Evolutionary conservation across 2,888 invertebrate genomes (phyloP), one percentile per base, ranked within the genome.

Genomic region (Eupithecia exiguata): DNA sequence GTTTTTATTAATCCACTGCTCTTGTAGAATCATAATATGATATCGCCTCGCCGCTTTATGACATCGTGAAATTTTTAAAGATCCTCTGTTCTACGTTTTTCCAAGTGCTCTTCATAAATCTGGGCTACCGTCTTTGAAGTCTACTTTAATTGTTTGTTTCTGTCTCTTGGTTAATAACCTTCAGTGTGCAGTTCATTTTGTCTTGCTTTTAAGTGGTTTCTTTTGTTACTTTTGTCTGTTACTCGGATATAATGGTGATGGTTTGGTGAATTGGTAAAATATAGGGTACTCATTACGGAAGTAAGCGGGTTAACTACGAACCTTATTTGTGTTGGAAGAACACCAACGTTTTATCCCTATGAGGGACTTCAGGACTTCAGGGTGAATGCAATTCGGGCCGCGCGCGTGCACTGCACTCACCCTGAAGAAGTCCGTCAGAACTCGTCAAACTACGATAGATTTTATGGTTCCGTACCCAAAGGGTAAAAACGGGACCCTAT

Each of bases 131-230:
- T 46, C 69, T 72, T 73, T 69, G 70, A 72, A 69, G 65, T 70
- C 65, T 71, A 25, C 46, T 70, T 36, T 49, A 74, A 74, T 74
- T 66, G 38, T 53, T 71, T 75, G 77, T 76, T 72, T 74, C 69
- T 75, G 70, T 69, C 72, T 72, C 68, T 63, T 69, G 71, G 70
- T 74, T 77, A 76, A 77, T 77, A 74, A 77, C 72, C 74, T 77
- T 70, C 75, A 74, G 81, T 79, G 82, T 81, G 61, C 76, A 70
- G 76, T 77, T 73, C 78, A 71, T 76, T 80, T 81, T 77, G 77
- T 82, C 82, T 81, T 76, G 73, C 71, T 77, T 78, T 73, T 82
- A 85, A 87, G 21, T 25, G 14, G 25, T 58, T 58, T 25, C 14
- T 35, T 62, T 62, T 35, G 2, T 9, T 30, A 18, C 62, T 16